phyloP scores from a whole-genome alignment of 1,140 invertebrate genomes.

The Drosophila lowei region DNA sequence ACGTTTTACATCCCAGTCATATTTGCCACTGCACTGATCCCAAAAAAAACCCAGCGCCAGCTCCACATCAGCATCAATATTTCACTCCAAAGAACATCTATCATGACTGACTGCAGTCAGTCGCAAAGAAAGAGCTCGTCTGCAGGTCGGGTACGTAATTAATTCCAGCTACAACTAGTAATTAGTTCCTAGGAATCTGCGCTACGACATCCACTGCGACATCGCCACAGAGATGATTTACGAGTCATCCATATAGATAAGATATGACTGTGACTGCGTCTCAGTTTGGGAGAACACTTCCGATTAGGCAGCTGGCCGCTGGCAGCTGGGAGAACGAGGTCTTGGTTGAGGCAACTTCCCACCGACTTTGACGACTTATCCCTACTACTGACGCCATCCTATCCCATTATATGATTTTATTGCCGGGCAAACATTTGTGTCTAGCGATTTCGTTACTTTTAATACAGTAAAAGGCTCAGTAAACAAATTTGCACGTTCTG shows the following conservation, averaged over 20 bases:
- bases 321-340: background rate
- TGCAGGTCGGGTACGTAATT: constrained; percentile 2
- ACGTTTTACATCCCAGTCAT: constrained; percentile 29
- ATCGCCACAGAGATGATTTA: constrained; percentile 18
- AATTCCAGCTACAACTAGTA: constrained; percentile 30
- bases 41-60: no score
- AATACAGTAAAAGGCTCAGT: constrained; percentile 37
- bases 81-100: constrained; percentile 31
- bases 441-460: constrained; percentile 63
- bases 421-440: constrained; percentile 68
- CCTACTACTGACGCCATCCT: constrained; percentile 24
- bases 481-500: constrained; percentile 35
- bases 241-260: constrained; percentile 33
- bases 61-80: constrained; percentile 8
- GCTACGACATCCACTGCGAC: constrained; percentile 14
- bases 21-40: background rate
- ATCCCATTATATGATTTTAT: constrained; percentile 46
- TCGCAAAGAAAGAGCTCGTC: constrained; percentile 22
- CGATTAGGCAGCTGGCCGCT: constrained; percentile 19
- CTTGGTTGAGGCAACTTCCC: constrained; percentile 45
- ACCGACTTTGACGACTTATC: constrained; percentile 11
- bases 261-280: background rate
- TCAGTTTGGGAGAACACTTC: constrained; percentile 24
- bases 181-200: constrained; percentile 22
- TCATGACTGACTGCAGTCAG: constrained; percentile 33